Evolutionary conservation across 2,113 vertebrate genomes (phyloP), one percentile per base, ranked within the genome.

Genomic region (Arothron firmamentum): DNA sequence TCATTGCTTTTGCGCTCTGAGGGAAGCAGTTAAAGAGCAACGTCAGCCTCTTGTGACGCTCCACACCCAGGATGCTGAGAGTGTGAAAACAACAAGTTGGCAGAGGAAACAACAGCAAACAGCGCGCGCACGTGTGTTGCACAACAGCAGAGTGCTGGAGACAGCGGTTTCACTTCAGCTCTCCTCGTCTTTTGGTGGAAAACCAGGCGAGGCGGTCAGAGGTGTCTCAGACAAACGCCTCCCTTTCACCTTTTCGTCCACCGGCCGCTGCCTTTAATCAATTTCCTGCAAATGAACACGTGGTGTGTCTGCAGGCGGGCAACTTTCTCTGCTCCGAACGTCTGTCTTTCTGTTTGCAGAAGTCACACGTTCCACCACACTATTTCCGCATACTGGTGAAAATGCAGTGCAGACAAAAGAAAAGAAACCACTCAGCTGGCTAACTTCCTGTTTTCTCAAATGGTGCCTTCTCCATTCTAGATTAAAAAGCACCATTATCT

Each of bases 401-500:
- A 88, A 78, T 83, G 77, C 74, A 72, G 55, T n/a, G 60, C 67
- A 80, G 67, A 87, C 78, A 85, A 88, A 81, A 84, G 81, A 81
- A 74, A 7, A 84, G 70, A 79, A 82, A 88, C 74, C 70, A 71
- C 79, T 83, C 72, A 66, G 75, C 66, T 78, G 77, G 75, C 70
- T 65, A 75, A 75, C 78, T 85, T 89, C 87, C 85, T 88, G 84
- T 83, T 87, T 86, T 79, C 77, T 86, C 63, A 77, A 48, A 82
- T 75, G 69, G 34, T 76, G 61, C 49, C 53, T 77, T 59, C 54
- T 47, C 49, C 65, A 63, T 62, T 14, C 25, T 50, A 67, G 52
- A 45, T 46, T 13, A 28, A 57, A 38, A 70, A 57, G 20, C 42
- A 43, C 3, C 42, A 43, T 15, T 6, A 15, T 15, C 15, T 43